phyloP scores from a whole-genome alignment of 2,888 invertebrate genomes.

The Heliconius charithonia region DNA sequence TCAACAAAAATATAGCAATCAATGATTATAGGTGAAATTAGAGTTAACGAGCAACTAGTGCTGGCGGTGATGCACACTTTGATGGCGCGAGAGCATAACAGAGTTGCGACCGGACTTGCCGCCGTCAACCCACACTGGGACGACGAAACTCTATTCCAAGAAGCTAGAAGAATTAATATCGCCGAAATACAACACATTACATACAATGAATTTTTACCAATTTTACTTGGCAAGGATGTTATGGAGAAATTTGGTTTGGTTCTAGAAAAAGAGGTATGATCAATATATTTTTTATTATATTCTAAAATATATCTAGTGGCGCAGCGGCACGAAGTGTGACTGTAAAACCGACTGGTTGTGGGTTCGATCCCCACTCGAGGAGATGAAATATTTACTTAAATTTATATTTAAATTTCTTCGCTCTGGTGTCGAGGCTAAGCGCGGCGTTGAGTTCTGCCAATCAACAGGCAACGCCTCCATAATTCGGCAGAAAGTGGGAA shows the following conservation, averaged over 20 bases:
- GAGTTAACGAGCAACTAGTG: slow-evolving; percentile 95
- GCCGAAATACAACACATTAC: slow-evolving; percentile 95
- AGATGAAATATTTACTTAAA: no score
- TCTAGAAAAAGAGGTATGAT: slow-evolving; percentile 88
- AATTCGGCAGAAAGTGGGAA: no score
- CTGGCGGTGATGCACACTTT: slow-evolving; percentile 95
- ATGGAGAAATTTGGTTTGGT: slow-evolving; percentile 95
- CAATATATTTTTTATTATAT: background rate
- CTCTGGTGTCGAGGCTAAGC: no score
- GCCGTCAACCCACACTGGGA: slow-evolving; percentile 96
- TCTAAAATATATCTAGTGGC: background rate
- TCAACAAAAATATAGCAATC: background rate
- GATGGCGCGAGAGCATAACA: slow-evolving; percentile 95
- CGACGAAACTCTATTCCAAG: slow-evolving; percentile 95
- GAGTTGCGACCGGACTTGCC: slow-evolving; percentile 89
- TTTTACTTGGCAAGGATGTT: slow-evolving; percentile 93
- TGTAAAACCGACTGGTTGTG: no score
- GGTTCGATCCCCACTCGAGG: no score
- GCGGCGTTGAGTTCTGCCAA: no score
- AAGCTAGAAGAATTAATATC: slow-evolving; percentile 91
- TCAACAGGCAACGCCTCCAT: no score
- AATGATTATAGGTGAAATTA: slow-evolving; percentile 88
- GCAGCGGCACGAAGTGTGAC: no score
- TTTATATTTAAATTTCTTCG: no score
- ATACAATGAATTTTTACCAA: slow-evolving; percentile 95